Percentiles rank a stretch among this genome's conserved stretches.
phyloP scores from a whole-genome alignment of 2,888 invertebrate species.

The Gryllus longicercus region DNA sequence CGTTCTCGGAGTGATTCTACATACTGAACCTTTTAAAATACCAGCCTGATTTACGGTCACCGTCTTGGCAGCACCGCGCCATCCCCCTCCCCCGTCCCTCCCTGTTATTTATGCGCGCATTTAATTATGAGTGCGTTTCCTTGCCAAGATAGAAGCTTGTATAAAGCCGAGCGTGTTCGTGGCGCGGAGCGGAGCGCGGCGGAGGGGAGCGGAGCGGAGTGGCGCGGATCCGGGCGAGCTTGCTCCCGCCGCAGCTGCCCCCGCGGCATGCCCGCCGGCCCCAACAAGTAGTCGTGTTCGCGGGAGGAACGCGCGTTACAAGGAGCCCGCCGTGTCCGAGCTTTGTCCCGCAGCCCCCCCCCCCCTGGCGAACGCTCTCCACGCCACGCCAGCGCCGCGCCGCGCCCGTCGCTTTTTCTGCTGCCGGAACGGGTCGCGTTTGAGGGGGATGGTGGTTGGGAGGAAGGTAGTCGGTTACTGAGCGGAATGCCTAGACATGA shows the following conservation, averaged over 20 bases:
- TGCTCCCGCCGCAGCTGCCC: neutral
- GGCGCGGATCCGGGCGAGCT: neutral
- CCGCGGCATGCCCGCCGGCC: neutral
- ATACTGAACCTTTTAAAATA: slow-evolving; percentile 17
- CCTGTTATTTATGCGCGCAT: slow-evolving; percentile 8
- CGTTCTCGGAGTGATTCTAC: slow-evolving; percentile 17
- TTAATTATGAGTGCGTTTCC: slow-evolving; percentile 17
- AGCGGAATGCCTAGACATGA: too few species aligned
- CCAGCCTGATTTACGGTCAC: neutral
- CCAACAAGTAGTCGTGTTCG: slow-evolving; percentile 17
- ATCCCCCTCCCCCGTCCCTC: neutral
- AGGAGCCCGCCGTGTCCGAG: neutral
- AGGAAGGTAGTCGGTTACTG: too few species aligned
- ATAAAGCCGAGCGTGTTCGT: neutral
- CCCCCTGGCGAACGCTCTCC: neutral
- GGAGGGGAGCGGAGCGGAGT: neutral
- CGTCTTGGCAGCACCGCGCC: neutral
- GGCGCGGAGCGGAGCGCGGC: neutral
- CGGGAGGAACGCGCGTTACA: neutral
- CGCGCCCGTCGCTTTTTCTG: too few species aligned
- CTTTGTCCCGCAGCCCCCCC: neutral
- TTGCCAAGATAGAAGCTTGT: slow-evolving; percentile 2
- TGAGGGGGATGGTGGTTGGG: too few species aligned
- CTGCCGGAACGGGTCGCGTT: too few species aligned
- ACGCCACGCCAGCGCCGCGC: neutral